Evolutionary conservation across 2,888 invertebrate species (phyloP).

Genomic region (Lobophora halterata): DNA sequence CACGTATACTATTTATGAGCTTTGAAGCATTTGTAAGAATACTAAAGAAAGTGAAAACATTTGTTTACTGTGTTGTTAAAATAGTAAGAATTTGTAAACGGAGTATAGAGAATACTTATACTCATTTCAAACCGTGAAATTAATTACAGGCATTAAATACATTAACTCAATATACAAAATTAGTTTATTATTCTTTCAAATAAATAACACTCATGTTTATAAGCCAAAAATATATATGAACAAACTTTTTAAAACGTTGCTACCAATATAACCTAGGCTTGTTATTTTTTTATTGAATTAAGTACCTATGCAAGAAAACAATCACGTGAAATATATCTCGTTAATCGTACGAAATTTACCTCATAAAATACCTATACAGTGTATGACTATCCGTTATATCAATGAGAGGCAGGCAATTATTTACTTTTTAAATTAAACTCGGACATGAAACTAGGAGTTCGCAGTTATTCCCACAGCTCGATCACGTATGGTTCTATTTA

Average conservation of each 20-base stretch:
- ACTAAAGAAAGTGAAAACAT: constrained; percentile 2
- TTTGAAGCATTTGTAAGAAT: not conserved
- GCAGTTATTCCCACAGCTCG: constrained; percentile 32
- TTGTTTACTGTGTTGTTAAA: not conserved
- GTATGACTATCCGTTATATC: constrained; percentile 51
- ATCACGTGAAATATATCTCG: too few species aligned
- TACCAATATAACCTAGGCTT: constrained; percentile 5
- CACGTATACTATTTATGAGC: constrained; percentile 1
- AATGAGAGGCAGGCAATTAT: constrained; percentile 48
- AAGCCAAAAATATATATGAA: not conserved
- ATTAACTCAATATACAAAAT: too few species aligned
- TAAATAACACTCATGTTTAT: not conserved
- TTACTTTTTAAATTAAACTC: constrained; percentile 59
- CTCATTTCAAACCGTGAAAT: not conserved
- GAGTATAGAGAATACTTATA: too few species aligned
- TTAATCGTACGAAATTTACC: constrained; percentile 41
- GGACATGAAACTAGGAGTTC: constrained; percentile 41
- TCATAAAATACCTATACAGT: constrained; percentile 37
- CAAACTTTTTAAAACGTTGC: constrained; percentile 11
- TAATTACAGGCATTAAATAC: too few species aligned
- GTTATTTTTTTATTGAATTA: too few species aligned
- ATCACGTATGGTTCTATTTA: constrained; percentile 33
- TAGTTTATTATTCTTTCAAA: too few species aligned
- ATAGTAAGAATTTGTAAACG: too few species aligned
- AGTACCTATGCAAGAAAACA: too few species aligned